Base-by-base conservation (phyloP, 2,797 vertebrate species). In the Pangasius mekongensis region DNA sequence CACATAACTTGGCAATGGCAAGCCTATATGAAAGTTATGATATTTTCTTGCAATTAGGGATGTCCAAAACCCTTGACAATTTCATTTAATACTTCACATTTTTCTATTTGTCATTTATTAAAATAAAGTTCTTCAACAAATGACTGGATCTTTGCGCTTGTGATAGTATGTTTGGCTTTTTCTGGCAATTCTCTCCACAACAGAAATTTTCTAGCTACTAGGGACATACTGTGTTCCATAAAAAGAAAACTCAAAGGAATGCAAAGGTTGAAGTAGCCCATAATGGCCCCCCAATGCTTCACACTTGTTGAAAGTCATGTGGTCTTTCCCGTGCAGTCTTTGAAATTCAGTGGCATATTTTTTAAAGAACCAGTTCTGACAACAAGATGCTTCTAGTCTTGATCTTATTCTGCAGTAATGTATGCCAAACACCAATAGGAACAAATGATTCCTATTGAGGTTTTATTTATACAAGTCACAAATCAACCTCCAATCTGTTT, bases 261-360 rank as follows among this genome's bases (percentile, higher is more conserved):
- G 69, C 9, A 87, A 91, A 91, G 3, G 84, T 62, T 89, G 88
- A 91, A 5, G 87, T 89, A 47, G 87, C 85, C 89, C 85, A 88
- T 88, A 89, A 81, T 81, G 85, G 77, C 14, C 81, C 85, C 85
- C 90, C 85, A 88, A 5, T 87, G 52, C 87, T 52, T 91, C 0
- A 90, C 86, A 89, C 87, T 84, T 86, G 14, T 87, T 89, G 5
- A 89, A 89, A 87, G 85, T 89, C 88, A 89, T 87, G 52, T 86
- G 20, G 13, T 84, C 13, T 30, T 87, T 87, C 43, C 89, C 88
- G 81, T 89, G 83, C 39, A 88, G 36, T 81, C 80, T 89, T 87
- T 90, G 73, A 81, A 91, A 89, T 22, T 87, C 76, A 54, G 83
- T 86, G 3, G 81, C 77, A 81, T 71, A 71, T 64, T 56, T 85